A percentile compares a stretch with the other conserved stretches of the same genome.
These are phyloP conservation scores for Psilopsiagon aymara DNA, from an alignment of 2,113 vertebrate genomes.

Conservation along the genomic window DNA sequence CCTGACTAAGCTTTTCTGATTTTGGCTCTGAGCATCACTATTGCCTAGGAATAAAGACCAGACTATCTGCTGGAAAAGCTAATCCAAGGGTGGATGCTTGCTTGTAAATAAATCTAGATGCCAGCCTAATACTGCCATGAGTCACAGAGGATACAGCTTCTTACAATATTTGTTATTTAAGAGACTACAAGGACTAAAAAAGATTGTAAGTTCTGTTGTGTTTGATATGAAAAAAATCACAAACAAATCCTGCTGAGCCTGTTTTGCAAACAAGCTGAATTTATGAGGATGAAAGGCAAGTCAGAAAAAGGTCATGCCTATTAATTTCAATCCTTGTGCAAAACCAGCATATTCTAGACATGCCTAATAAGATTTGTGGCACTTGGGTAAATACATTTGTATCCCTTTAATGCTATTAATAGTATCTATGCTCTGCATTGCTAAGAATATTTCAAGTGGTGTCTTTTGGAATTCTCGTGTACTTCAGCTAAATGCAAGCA, in stretches of 20 bases:
- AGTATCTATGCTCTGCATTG: background rate
- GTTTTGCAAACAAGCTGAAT: constrained; percentile 54
- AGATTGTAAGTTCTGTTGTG: background rate
- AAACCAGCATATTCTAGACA: constrained; percentile 36
- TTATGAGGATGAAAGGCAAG: constrained; percentile 53
- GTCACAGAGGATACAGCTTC: background rate
- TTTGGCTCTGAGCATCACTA: background rate
- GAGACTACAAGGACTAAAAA: constrained; percentile 10
- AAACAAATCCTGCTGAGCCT: constrained; percentile 10
- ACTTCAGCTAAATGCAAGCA: background rate
- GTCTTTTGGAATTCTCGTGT: background rate
- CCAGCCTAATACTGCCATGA: background rate
- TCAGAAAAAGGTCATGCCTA: constrained; percentile 68
- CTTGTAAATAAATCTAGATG: background rate
- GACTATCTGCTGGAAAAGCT: background rate
- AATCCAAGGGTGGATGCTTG: background rate
- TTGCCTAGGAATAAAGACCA: background rate
- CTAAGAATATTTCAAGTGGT: background rate
- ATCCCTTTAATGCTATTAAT: constrained; percentile 45
- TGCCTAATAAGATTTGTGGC: constrained; percentile 14
- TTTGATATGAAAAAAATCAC: constrained; percentile 21
- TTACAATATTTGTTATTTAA: constrained; percentile 61
- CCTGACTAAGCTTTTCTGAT: background rate
- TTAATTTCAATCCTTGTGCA: constrained; percentile 72
- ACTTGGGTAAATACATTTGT: constrained; percentile 59